Base-by-base conservation (phyloP, 1,140 invertebrate genomes). In the Drosophila bocqueti region DNA sequence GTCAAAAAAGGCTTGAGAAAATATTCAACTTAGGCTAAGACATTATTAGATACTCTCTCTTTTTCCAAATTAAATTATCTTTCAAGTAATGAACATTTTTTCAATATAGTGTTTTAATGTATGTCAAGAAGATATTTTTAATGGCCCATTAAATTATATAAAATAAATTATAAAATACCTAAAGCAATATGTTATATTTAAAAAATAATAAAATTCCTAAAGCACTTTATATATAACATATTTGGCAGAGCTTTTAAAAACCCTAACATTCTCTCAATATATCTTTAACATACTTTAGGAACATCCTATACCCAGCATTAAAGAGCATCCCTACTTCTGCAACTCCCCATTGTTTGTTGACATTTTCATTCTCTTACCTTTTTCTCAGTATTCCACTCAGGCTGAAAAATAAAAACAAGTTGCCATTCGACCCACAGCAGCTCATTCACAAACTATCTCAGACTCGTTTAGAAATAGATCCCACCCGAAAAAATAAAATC, bases 381-480 rank as follows among this genome's bases (percentile, higher is more conserved):
- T 43, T 50, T 52, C 69, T 45, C 34, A n/a, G 31, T 42, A 45
- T 73, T 73, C 15, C 54, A 24, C 29, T 18, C 24, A 34, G 8
- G 15, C 49, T 31, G 49, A 55, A 71, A 71, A 71, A 76, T 55
- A 58, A 59, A 77, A 65, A 67, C 49, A 69, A 63, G 52, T 55
- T 59, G 59, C 45, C 38, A 50, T 72, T 65, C 60, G 54, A 68
- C 72, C 76, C 49, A 57, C 36, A 36, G 52, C 52, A 26, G 50
- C 69, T 72, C 77, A 89, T 89, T 89, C 81, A 89, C 67, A 89
- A 57, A 79, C 66, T 77, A 77, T 69, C 57, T 43, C 58, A 59
- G 79, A 84, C 85, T 90, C 69, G 79, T 83, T 59, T 62, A 74
- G 71, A 78, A 77, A 50, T 61, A 77, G 75, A 77, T 43, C 34